Base-by-base conservation (phyloP, 2,113 vertebrate genomes). In the Pao palembangensis region DNA sequence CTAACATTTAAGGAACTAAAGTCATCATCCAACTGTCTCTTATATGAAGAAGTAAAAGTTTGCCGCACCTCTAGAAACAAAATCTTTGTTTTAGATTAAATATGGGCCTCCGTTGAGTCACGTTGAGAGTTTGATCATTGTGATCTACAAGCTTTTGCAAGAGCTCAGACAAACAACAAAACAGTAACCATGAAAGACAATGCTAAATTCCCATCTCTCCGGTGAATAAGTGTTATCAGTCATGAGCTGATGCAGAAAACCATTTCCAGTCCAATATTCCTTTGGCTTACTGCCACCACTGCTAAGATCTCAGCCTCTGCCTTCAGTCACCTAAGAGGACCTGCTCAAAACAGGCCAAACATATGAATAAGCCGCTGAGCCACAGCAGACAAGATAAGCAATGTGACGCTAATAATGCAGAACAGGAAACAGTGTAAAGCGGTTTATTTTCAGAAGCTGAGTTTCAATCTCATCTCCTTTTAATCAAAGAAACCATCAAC, bases 291-390 rank as follows among this genome's bases (percentile, higher is more conserved):
- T 50, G 61, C 64, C 53, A 64, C 65, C 49, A 53, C 64, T 72
- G 38, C 67, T 57, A 70, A 67, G 62, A 73, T 71, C 62, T 57
- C 21, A 54, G 61, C 55, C 54, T 70, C 69, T 58, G 67, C 58
- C 59, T 64, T 67, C 64, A 73, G 58, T 79, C 74, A 80, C 75
- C 66, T 71, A 69, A 69, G 74, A 76, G 56, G 67, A 66, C 67
- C 69, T 55, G 55, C 78, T 62, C 55, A 67, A 17, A 15, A 14
- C 43, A 14, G 43, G 50, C 65, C 73, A 73, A 76, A 72, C 62
- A 78, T 63, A 88, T 83, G 80, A 82, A 88, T 83, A 80, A 73
- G 65, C 61, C 58, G 70, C 53, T 62, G 68, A 69, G 76, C 71
- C 54, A 66, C 48, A 47, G 65, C 58, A 72, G 67, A 84, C 58